A percentile compares a stretch with the other conserved stretches of the same genome.
Evolutionary conservation across 1,140 invertebrate genomes (phyloP).

Genomic region (Scaptomyza pallida): DNA sequence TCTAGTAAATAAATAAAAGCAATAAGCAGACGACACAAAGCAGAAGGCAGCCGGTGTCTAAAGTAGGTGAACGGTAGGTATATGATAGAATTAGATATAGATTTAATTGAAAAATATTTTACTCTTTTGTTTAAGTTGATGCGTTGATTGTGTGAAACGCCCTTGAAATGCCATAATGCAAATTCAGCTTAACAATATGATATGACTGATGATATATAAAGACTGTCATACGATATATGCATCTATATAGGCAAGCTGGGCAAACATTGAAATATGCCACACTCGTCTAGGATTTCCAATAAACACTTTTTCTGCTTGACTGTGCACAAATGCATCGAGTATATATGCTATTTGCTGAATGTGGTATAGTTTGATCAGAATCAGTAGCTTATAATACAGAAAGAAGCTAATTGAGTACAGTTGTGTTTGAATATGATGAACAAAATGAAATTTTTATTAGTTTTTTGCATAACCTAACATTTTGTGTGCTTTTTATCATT

Average conservation of each 20-base stretch:
- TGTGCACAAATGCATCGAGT: neutral
- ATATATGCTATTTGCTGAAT: neutral
- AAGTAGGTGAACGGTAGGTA: constrained; percentile 46
- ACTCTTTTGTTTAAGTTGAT: neutral
- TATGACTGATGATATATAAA: constrained; percentile 34
- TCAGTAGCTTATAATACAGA: neutral
- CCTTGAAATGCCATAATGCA: constrained; percentile 39
- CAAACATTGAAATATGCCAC: neutral
- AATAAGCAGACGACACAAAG: constrained; percentile 65
- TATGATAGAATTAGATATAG: neutral
- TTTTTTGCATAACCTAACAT: too few species aligned
- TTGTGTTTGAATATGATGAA: too few species aligned
- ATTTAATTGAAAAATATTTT: neutral
- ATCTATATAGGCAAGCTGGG: neutral
- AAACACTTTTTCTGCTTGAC: constrained; percentile 7
- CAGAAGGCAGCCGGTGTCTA: constrained; percentile 38
- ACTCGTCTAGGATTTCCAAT: constrained; percentile 22
- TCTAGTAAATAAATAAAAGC: constrained; percentile 80
- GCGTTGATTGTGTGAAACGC: neutral
- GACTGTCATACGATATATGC: constrained; percentile 31
- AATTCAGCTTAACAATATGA: too few species aligned
- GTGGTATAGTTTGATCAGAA: constrained; percentile 3
- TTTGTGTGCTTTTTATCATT: too few species aligned
- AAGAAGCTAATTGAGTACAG: too few species aligned
- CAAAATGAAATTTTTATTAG: too few species aligned